Evolutionary conservation across 2,113 vertebrate genomes (phyloP), one percentile per base, ranked within the genome.

Genomic region (Sceloporus undulatus): DNA sequence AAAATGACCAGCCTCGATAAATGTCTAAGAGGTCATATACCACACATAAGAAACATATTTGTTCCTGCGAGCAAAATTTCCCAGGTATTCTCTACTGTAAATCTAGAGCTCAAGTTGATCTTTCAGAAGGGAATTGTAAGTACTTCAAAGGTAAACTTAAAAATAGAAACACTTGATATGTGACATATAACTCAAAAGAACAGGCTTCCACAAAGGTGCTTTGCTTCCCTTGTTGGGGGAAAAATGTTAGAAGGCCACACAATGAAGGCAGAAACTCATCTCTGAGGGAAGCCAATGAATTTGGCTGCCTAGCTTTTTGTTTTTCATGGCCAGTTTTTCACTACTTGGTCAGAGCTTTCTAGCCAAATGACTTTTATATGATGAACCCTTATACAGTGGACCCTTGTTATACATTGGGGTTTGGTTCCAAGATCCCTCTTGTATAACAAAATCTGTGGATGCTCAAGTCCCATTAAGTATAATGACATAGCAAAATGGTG

Each of bases 101-200:
- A 86, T 90, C 68, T 87, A 90, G 80, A 89, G 82, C 42, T 52
- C 81, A 65, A 71, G 92, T 62, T 88, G 16, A 82, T 82, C 84
- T 68, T 84, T 93, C 87, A 85, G 89, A 94, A 76, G 70, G 42
- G 9, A 84, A n/a, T 62, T 81, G n/a, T 21, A 88, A 89, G 59
- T 14, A 48, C 85, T 76, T 92, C 84, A 66, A 74, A 88, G 89
- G 79, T 82, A 91, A 93, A 77, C 19, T 85, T 68, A 80, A 88
- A 92, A 91, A 91, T 82, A 76, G 82, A 94, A 96, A 89, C 68
- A 74, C 25, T 85, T 62, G 84, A 88, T 14, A 56, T 91, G 21
- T 38, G 79, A 92, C 89, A 86, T 59, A 83, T 1, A 89, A 92
- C 21, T 83, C 91, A 89, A 84, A 0, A 87, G 13, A 70, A 9